Conservation (phyloP, 2,797 vertebrate genomes). For the Pyrrhura leucotis region DNA sequence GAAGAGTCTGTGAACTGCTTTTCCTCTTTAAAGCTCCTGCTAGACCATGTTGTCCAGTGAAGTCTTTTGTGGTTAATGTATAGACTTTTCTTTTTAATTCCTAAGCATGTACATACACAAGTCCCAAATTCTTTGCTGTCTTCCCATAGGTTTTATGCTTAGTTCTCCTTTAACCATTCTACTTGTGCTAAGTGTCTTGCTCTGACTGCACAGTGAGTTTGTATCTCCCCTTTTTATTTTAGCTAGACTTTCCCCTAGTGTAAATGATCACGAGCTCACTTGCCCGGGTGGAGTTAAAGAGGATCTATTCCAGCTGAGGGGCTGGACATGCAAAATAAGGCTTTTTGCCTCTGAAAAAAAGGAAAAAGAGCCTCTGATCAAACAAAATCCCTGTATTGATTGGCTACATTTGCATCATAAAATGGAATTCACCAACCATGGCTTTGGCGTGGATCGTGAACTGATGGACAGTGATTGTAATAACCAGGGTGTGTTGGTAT, state of each 20-base stretch:
- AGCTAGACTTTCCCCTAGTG: background rate
- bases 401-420: conserved; percentile 63
- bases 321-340: conserved; percentile 8
- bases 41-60: conserved; percentile 47
- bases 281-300: background rate
- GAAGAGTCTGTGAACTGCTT: conserved; percentile 73
- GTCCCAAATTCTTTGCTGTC: background rate
- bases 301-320: background rate
- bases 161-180: background rate
- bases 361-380: conserved; percentile 16
- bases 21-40: conserved; percentile 68
- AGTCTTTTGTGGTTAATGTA: conserved; percentile 58
- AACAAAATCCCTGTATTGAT: conserved; percentile 13
- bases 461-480: conserved; percentile 28
- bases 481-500: conserved; percentile 9
- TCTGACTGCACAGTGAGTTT: background rate
- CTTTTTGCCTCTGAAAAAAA: background rate
- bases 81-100: conserved; percentile 34
- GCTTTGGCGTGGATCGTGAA: background rate
- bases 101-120: background rate
- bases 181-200: background rate
- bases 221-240: background rate
- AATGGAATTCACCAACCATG: conserved; percentile 45
- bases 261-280: background rate
- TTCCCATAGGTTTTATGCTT: background rate